Base-by-base conservation (phyloP, 2,113 vertebrate genomes). In the Procavia capensis region DNA sequence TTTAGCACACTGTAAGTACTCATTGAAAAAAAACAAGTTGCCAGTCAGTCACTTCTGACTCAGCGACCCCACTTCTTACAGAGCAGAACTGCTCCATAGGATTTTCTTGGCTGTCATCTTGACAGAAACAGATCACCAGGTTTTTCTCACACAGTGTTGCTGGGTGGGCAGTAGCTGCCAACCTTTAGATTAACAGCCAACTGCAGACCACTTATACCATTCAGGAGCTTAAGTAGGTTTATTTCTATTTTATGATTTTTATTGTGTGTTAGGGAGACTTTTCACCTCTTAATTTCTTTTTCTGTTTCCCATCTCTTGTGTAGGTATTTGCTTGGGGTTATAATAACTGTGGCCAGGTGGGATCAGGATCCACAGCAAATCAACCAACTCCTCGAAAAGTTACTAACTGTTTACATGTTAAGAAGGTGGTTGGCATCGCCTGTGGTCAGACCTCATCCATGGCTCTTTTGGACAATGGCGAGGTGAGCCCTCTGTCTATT, bases 261-360 rank as follows among this genome's bases (percentile, higher is more conserved):
- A 22, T 22, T 39, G 4, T 84, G 34, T 39, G 19, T 82, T 54
- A 31, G 4, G 66, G 61, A 66, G 54, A 68, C 34, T 68, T 74
- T 89, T 80, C 25, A 90, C 76, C 9, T 54, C 78, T 54, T 34
- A 54, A 14, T 66, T 72, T 90, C 25, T 36, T 57, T 45, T 39
- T 31, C 39, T 66, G 6, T 66, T 7, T 22, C 9, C 24, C 10
- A 95, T 96, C 54, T 72, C 31, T 90, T 87, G 6, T 94, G 39
- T 97, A 99, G 99, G 99, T 99, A 2, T 99, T 98, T 5, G 99
- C 99, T 1, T 99, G 99, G 99, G 99, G 99, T 95, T 99, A 99
- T 97, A 99, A 99, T 90, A 99, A 99, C 98, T 99, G 99, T 93
- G 99, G 99, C 86, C 99, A 99, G 86, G 99, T 99, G 97, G 99